Base-by-base conservation (phyloP, 2,797 vertebrate species). In the Coregonus ussuriensis region DNA sequence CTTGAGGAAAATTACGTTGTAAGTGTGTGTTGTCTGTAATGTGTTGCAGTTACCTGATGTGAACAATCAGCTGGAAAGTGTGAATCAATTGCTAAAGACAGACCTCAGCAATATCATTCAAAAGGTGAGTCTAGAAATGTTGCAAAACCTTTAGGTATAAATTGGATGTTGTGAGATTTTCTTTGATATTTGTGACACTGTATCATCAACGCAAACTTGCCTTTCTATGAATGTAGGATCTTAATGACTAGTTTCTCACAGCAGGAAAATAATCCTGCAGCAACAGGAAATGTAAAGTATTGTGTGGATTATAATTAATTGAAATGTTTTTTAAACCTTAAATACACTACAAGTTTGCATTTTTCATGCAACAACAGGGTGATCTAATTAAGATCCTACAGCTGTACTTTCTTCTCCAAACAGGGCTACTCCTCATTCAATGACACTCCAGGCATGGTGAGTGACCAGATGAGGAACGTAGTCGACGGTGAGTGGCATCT, bases 71-170 rank as follows among this genome's bases (percentile, higher is more conserved):
- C 92, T 97, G 88, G 81, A 88, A 15, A 96, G 88, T 73, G 71
- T 99, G 83, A 96, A 94, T 0, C 71, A 93, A 0, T 90, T 98
- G 53, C 81, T 96, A 86, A 95, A 77, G 89, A 97, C 89, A 0
- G 93, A 98, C 88, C 96, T 99, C 83, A 93, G 92, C 65, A 85
- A 85, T 51, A 89, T 97, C 53, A 90, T 97, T 77, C 91, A 96
- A 83, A 91, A 91, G 96, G 98, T 99, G 93, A 89, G 86, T 56
- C 56, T 63, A 9, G 59, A 29, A 29, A 63, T 25, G 21, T 63
- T 29, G 21, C 21, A 21, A 25, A 62, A 62, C 11, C n/a, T 25
- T 63, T 13, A 1, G 59, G 25, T 29, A 4, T 1, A 21, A 25
- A 62, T n/a, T 41, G 0, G 41, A 41, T 0, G 9, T 47, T 63